Evolutionary conservation across 2,888 invertebrate species (phyloP).

Genomic region (Morpho helenor): DNA sequence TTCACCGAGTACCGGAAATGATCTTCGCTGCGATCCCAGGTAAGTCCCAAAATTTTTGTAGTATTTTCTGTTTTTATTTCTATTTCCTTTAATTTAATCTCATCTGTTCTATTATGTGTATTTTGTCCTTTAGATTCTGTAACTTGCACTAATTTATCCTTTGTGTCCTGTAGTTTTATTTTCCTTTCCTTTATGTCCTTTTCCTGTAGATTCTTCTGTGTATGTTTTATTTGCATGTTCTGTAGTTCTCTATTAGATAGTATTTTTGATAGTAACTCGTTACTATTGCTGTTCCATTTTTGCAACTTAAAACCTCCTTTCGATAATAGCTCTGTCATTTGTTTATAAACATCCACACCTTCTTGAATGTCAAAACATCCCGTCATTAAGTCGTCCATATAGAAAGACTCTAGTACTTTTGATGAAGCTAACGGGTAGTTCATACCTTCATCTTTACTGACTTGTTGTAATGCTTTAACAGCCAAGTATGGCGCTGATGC

Average conservation of each 20-base stretch:
- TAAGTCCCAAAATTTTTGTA: conserved; percentile 17
- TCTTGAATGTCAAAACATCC: conserved; percentile 23
- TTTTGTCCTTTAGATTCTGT: not conserved
- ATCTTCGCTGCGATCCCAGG: conserved; percentile 9
- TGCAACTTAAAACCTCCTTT: conserved; percentile 34
- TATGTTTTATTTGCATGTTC: too few relatives aligned
- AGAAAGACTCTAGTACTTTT: conserved; percentile 15
- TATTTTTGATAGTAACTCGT: conserved; percentile 12
- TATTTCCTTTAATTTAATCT: not conserved
- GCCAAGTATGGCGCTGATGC: conserved; percentile 26
- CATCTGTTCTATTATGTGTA: not conserved
- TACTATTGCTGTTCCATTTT: conserved; percentile 27
- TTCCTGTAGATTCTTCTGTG: not conserved
- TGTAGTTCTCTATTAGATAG: not conserved
- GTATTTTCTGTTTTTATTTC: not conserved
- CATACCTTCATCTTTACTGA: conserved; percentile 21
- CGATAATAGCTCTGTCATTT: conserved; percentile 29
- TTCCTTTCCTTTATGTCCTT: not conserved
- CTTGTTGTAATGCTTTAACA: conserved; percentile 25
- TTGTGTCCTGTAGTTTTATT: not conserved
- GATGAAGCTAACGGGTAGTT: conserved; percentile 20
- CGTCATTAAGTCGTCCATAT: conserved; percentile 29
- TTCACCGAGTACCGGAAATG: conserved; percentile 6
- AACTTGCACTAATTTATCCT: not conserved
- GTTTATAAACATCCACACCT: conserved; percentile 20